Conservation (phyloP, 2,888 invertebrate species). For the Cheilosia vulpina region DNA sequence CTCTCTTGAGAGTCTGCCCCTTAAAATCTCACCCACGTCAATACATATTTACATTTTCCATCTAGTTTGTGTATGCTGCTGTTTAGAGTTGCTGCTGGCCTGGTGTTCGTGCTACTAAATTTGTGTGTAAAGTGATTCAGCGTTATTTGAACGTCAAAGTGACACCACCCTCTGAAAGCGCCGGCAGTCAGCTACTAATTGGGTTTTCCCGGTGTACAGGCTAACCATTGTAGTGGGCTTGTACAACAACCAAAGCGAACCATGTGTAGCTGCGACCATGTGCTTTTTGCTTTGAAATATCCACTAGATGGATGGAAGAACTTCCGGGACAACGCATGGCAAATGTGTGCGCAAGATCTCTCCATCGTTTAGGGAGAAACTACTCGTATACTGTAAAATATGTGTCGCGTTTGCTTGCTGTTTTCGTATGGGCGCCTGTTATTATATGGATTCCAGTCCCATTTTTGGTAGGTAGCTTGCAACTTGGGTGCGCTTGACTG, state of each 20-base stretch:
- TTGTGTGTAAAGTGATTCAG: conserved; percentile 2
- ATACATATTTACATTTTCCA: background rate
- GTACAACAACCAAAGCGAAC: background rate
- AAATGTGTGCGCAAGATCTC: background rate
- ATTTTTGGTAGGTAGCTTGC: background rate
- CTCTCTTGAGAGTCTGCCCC: too few relatives aligned
- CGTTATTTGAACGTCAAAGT: too few relatives aligned
- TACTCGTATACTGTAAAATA: background rate
- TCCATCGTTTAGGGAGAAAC: background rate
- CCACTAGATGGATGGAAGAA: background rate
- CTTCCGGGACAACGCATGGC: background rate
- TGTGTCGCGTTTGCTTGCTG: background rate
- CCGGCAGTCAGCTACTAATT: background rate
- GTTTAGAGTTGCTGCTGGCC: background rate
- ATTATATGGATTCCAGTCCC: background rate
- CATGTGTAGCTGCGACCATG: too few relatives aligned
- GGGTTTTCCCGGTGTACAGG: background rate
- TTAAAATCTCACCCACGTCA: too few relatives aligned
- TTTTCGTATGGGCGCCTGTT: background rate
- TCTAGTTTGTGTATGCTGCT: background rate
- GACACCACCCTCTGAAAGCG: background rate
- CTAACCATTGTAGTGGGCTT: background rate
- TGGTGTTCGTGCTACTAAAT: background rate
- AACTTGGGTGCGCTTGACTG: background rate
- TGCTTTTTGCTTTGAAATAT: background rate